Evolutionary conservation across 2,797 vertebrate species (phyloP), one percentile per base, ranked within the genome.

Genomic region (Enteromius anoplus): DNA sequence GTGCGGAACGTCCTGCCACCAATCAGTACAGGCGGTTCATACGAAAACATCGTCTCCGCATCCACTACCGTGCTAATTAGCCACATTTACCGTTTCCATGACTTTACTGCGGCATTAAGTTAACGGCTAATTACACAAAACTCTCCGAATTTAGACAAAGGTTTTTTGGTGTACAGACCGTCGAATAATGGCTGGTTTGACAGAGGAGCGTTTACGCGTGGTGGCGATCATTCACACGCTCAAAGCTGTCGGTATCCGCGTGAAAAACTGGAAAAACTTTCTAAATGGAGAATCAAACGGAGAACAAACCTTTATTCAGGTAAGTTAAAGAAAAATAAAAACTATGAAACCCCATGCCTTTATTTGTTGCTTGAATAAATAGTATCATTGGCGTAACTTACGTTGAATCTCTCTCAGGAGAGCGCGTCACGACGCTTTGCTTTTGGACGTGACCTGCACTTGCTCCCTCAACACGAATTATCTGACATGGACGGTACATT

Each of bases 251-350:
- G 89, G 90, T 6, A 73, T 91, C 47, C 90, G 90, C 17, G 89
- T 90, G 51, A 90, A 89, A 86, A 91, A 90, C 85, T 91, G 90
- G 90, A 91, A 90, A 72, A 88, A 85, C 80, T 85, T 88, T 34
- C 26, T 90, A 58, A 83, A 86, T 55, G 84, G 72, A 60, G 71
- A 84, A 21, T 62, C 55, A 32, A 66, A 40, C 69, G 23, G 66
- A 17, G 85, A 72, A 21, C 73, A 82, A 51, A 11, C 45, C n/a
- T 49, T 37, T 21, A 66, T 15, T 60, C 70, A 87, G 85, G 89
- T 90, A 42, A 10, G 42, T 42, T 42, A 84, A 26, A 58, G 3
- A 7, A 45, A 5, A 15, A 21, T 17, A 11, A 11, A 23, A 10
- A 60, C 40, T 10, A 42, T 14, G 23, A 58, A 21, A 42, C 3